Conservation (phyloP, 1,140 invertebrate species). For the Ceratina australensis region DNA sequence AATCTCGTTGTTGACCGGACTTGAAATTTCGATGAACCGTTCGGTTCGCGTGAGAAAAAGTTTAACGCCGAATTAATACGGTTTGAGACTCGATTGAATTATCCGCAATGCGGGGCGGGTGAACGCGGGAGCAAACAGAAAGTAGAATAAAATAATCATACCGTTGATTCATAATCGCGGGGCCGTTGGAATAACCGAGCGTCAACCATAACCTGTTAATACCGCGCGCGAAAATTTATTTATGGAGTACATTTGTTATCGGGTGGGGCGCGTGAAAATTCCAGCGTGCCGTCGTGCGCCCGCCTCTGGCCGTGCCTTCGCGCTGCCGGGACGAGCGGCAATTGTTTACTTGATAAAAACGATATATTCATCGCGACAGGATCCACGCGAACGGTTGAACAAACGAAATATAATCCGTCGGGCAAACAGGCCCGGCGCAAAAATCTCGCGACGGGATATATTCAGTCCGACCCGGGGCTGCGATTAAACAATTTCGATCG, state of each 20-base stretch:
- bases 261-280: constrained; percentile 69
- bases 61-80: no score
- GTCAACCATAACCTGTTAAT: constrained; percentile 43
- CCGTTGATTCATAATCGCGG: constrained; percentile 2
- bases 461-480: background rate
- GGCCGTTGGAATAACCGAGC: constrained; percentile 2
- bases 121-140: background rate
- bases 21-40: no score
- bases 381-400: background rate
- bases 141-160: background rate
- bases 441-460: background rate
- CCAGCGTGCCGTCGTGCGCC: constrained; percentile 9
- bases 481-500: background rate
- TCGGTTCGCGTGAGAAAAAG: no score
- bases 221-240: constrained; percentile 66
- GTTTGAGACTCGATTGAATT: background rate
- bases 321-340: background rate
- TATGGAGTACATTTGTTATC: constrained; percentile 73
- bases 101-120: background rate
- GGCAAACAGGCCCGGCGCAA: constrained; percentile 5
- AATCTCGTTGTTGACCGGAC: no score
- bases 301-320: background rate
- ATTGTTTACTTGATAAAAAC: constrained; percentile 39
- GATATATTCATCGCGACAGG: background rate
- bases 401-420: constrained; percentile 31